Evolutionary conservation across 1,140 invertebrate species (phyloP), one percentile per base, ranked within the genome.

Genomic region (Mycetomoellerius zeteki): DNA sequence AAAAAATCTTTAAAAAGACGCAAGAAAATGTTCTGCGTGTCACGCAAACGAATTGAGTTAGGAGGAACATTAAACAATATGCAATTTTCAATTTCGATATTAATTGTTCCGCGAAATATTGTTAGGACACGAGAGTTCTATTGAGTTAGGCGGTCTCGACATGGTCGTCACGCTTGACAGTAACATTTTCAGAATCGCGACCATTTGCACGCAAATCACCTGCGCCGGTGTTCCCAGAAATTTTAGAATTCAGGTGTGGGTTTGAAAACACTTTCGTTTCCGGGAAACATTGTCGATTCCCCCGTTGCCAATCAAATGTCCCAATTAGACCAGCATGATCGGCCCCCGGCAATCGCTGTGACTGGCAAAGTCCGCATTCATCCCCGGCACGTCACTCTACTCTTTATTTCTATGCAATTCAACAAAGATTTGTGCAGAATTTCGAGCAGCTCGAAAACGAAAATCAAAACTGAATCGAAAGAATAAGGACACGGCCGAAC

Each of bases 341-440:
- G 67, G 1, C 2, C 33, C 10, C 1, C 50, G 30, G 7, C 19
- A 47, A 43, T 82, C 43, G 19, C 1, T 30, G 27, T 8, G 65
- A 21, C 24, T 60, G 67, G 21, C 65, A 69, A 87, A 60, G 71
- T 89, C 89, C 86, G 88, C 89, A 89, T 56, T 58, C 58, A 37
- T 89, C 69, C 73, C 67, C 12, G 12, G 2, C 8, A 60, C 27
- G 14, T 62, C 69, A 85, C 67, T 58, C 80, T 84, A 84, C 80
- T 75, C 80, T 84, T 84, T 27, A 88, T 67, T 81, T 86, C 88
- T 89, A 90, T 62, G 78, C 65, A 90, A 71, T 78, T 52, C 78
- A 86, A 43, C 87, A 90, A 87, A 81, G 58, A 86, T 82, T 71
- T 85, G 84, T 89, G 84, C 82, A 85, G 33, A 85, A 85, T 54